phyloP scores from a whole-genome alignment of 1,140 invertebrate genomes.

The Oncopodura yosiiana region DNA sequence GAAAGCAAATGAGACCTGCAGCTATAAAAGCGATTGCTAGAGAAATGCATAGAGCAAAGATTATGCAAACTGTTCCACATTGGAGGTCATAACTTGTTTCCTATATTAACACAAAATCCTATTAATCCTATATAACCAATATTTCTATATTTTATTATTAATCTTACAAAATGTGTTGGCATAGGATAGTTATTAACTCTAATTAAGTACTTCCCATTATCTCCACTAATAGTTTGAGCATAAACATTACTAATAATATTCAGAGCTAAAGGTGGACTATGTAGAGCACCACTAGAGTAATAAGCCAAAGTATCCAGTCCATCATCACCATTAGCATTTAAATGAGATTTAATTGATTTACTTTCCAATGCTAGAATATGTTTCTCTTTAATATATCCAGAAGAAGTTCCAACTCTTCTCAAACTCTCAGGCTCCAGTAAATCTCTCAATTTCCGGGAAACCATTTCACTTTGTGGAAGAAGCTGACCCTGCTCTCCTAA shows the following conservation, averaged over 20 bases:
- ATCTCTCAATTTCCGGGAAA: not conserved
- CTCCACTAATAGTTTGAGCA: not conserved
- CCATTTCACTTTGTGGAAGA: not conserved
- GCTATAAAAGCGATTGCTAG: slow-evolving; percentile 16
- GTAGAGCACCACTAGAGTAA: slow-evolving; percentile 18
- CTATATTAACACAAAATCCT: too few relatives aligned
- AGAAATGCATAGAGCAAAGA: too few relatives aligned
- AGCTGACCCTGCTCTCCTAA: not conserved
- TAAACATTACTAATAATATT: slow-evolving; percentile 20
- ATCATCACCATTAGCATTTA: not conserved
- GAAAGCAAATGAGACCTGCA: not conserved
- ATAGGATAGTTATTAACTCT: not conserved
- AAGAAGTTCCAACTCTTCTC: not conserved
- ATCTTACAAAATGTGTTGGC: too few relatives aligned
- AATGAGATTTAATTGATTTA: too few relatives aligned
- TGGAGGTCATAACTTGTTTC: too few relatives aligned
- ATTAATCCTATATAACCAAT: too few relatives aligned
- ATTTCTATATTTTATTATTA: too few relatives aligned
- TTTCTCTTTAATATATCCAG: not conserved
- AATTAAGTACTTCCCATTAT: too few relatives aligned
- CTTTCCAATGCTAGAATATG: slow-evolving; percentile 13
- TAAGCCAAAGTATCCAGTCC: slow-evolving; percentile 1
- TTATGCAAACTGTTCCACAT: too few relatives aligned
- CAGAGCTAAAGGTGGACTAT: slow-evolving; percentile 16
- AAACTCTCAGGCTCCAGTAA: not conserved